A percentile compares a stretch with the other conserved stretches of the same genome.
These are phyloP conservation scores for Acronicta leporina DNA, from an alignment of 2,888 invertebrate species.

Conservation along the genomic window DNA sequence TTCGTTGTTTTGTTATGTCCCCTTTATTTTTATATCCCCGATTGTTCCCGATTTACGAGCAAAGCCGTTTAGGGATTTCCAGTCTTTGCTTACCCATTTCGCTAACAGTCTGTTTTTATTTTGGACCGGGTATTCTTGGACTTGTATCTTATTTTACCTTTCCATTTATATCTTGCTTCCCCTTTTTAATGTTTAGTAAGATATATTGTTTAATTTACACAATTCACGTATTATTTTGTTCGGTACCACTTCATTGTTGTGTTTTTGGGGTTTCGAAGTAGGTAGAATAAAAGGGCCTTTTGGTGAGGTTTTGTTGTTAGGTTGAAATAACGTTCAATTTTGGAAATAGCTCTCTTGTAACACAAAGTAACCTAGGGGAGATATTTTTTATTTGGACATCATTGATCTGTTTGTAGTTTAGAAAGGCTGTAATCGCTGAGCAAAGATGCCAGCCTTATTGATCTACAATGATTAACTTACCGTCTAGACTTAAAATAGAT, in stretches of 20 bases:
- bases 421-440: too few relatives aligned
- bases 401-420: too few relatives aligned
- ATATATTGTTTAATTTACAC: slow-evolving; percentile 6
- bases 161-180: slow-evolving; percentile 8
- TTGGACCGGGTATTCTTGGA: slow-evolving; percentile 44
- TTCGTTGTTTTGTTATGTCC: slow-evolving; percentile 28
- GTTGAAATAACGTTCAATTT: too few relatives aligned
- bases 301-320: too few relatives aligned
- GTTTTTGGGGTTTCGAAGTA: not conserved
- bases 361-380: too few relatives aligned
- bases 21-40: slow-evolving; percentile 47
- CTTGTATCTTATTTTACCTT: slow-evolving; percentile 55
- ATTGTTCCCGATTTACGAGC: slow-evolving; percentile 51
- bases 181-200: slow-evolving; percentile 6
- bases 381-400: too few relatives aligned
- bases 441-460: too few relatives aligned
- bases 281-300: not conserved
- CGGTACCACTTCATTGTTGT: not conserved
- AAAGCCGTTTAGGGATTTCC: slow-evolving; percentile 59
- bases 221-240: not conserved
- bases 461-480: too few relatives aligned
- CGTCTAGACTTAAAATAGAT: too few relatives aligned
- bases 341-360: too few relatives aligned
- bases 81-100: slow-evolving; percentile 60
- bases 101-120: slow-evolving; percentile 62